These are phyloP conservation scores for Antitype chi DNA, from an alignment of 2,888 invertebrate species.

Conservation along the genomic window DNA sequence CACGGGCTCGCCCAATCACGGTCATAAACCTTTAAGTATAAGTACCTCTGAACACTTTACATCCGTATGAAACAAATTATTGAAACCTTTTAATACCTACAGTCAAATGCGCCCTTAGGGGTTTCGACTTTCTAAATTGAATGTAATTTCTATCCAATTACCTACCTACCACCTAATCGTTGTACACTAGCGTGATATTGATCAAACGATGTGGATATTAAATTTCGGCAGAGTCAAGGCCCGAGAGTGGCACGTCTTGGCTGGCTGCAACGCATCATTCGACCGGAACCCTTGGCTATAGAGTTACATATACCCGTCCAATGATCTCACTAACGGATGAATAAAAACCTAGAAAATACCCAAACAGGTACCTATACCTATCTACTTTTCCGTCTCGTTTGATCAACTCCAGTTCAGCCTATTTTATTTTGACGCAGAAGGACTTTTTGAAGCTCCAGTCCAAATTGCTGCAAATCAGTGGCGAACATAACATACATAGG, in stretches of 20 bases:
- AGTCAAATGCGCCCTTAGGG: background rate
- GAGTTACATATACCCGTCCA: constrained; percentile 68
- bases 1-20: background rate
- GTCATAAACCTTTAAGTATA: background rate
- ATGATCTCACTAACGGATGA: constrained; percentile 33
- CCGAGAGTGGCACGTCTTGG: constrained; percentile 67
- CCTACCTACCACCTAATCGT: background rate
- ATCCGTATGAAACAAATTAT: background rate
- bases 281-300: constrained; percentile 74
- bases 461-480: background rate
- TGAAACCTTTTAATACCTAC: background rate
- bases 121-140: constrained; percentile 12
- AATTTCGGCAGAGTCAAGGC: constrained; percentile 78
- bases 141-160: background rate
- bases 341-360: constrained; percentile 28
- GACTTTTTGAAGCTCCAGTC: background rate
- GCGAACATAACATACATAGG: too few relatives aligned
- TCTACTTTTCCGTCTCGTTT: background rate
- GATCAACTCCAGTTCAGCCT: background rate
- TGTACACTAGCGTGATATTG: constrained; percentile 38
- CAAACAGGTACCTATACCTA: background rate
- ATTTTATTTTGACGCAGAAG: background rate
- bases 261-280: constrained; percentile 69
- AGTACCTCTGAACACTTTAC: background rate
- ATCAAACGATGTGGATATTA: constrained; percentile 62